Base-by-base conservation (phyloP, 2,113 vertebrate genomes). In the Tympanuchus pallidicinctus region DNA sequence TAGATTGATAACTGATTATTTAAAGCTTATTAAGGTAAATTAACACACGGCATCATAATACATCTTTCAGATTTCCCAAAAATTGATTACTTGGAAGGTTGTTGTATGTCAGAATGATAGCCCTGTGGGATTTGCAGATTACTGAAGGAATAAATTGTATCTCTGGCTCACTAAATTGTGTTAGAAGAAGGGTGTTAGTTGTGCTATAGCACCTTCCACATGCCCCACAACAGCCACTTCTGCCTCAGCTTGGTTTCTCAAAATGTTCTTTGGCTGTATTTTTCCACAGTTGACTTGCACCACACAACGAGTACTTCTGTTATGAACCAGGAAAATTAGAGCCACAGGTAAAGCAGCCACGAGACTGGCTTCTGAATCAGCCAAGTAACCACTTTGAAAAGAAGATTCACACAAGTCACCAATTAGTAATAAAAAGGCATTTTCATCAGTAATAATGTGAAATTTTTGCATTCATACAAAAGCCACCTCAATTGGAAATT, bases 11-110 rank as follows among this genome's bases (percentile, higher is more conserved):
- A 72, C 52, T 75, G 56, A 88, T 96, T 91, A 94, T 94, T 94
- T 95, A 92, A 80, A 93, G 57, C 69, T 86, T 93, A 94, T 94
- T 93, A 94, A 86, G 38, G 48, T 81, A 93, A 92, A 91, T 93
- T 90, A 94, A 88, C 83, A 83, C 30, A 11, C 24, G 36, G 32
- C 82, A 64, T 95, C 42, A 21, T 61, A 77, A 57, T 24, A n/a
- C 40, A 61, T 61, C 65, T 88, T 88, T 67, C 56, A 61, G 65
- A 17, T 57, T 94, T 84, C 57, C 61, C 88, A 36, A 42, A 54
- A 86, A 73, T 27, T 92, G 82, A 73, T 92, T 94, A 25, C 27
- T 86, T 48, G 57, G 57, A 88, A 90, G 17, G 25, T 14, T 86
- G 25, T 81, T 43, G 60, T 76, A 80, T 95, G 75, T 32, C 27